Percentiles rank a stretch among this genome's conserved stretches.
These are phyloP conservation scores for Sphaerophoria taeniata DNA, from an alignment of 2,888 invertebrate species.

Conservation along the genomic window DNA sequence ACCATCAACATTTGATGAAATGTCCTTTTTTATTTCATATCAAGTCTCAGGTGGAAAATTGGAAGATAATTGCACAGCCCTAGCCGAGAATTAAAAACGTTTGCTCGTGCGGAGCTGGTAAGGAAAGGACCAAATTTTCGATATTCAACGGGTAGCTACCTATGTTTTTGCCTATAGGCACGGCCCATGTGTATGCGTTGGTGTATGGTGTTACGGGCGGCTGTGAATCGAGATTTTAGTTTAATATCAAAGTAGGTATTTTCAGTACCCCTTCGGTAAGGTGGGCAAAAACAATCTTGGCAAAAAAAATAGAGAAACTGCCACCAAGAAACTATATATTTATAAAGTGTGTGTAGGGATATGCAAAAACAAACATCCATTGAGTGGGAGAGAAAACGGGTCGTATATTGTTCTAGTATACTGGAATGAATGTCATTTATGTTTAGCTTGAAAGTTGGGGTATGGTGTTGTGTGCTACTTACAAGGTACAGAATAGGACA, in stretches of 20 bases:
- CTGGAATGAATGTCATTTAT: conserved; percentile 73
- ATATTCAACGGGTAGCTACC: conserved; percentile 56
- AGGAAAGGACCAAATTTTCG: conserved; percentile 52
- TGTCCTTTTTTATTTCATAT: conserved; percentile 41
- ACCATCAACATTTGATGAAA: background rate
- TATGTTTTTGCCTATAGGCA: background rate
- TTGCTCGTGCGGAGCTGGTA: background rate
- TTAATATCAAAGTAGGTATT: conserved; percentile 71
- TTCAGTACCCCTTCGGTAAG: conserved; percentile 38
- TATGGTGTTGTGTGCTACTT: conserved; percentile 25
- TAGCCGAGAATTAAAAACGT: conserved; percentile 13
- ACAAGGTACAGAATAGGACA: background rate
- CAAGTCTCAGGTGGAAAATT: conserved; percentile 68
- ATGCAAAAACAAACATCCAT: conserved; percentile 34
- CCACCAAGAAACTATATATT: background rate
- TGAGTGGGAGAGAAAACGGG: conserved; percentile 28
- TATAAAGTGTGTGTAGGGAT: background rate
- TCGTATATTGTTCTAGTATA: conserved; percentile 71
- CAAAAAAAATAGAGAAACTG: conserved; percentile 12
- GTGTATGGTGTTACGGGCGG: conserved; percentile 6
- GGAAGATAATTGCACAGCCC: conserved; percentile 58
- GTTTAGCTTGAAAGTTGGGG: background rate
- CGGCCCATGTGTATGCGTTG: background rate
- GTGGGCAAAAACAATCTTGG: background rate
- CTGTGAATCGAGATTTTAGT: conserved; percentile 68